Evolutionary conservation across 2,113 vertebrate genomes (phyloP).

Genomic region (Dendropsophus ebraccatus): DNA sequence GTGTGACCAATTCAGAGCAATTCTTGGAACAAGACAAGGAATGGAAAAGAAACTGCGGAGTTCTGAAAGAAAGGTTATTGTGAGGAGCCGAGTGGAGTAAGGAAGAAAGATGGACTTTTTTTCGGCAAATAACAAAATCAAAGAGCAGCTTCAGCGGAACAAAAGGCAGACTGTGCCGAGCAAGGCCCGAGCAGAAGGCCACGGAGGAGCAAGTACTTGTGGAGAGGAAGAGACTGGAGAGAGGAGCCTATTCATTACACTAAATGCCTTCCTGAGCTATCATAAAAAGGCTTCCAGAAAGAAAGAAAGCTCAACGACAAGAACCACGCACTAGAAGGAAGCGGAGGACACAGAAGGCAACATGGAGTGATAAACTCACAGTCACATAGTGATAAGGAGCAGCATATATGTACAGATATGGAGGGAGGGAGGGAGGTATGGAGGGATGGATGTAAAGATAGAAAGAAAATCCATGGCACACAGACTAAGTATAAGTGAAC

Average conservation of each 20-base stretch:
- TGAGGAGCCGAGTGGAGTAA: not conserved
- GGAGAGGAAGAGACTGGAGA: not conserved
- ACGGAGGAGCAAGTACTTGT: slow-evolving; percentile 1
- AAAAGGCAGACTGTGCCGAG: slow-evolving; percentile 38
- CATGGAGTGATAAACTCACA: not conserved
- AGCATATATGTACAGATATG: too few relatives aligned
- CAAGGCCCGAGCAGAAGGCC: not conserved
- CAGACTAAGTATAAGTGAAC: too few relatives aligned
- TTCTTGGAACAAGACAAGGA: not conserved
- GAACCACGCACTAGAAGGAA: not conserved
- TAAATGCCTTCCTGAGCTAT: not conserved
- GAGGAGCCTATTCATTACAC: slow-evolving; percentile 22
- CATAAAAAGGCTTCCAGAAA: not conserved
- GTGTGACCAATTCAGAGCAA: not conserved
- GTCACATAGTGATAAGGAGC: too few relatives aligned
- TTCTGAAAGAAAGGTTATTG: not conserved
- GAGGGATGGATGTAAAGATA: too few relatives aligned
- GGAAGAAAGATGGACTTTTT: not conserved
- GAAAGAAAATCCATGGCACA: too few relatives aligned
- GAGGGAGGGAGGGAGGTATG: too few relatives aligned
- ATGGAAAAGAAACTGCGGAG: not conserved
- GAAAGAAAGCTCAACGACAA: not conserved
- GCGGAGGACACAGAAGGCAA: not conserved
- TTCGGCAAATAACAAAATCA: slow-evolving; percentile 3
- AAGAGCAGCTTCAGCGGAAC: slow-evolving; percentile 16